Evolutionary conservation across 2,113 vertebrate species (phyloP), one percentile per base, ranked within the genome.

Genomic region (Suncus etruscus): DNA sequence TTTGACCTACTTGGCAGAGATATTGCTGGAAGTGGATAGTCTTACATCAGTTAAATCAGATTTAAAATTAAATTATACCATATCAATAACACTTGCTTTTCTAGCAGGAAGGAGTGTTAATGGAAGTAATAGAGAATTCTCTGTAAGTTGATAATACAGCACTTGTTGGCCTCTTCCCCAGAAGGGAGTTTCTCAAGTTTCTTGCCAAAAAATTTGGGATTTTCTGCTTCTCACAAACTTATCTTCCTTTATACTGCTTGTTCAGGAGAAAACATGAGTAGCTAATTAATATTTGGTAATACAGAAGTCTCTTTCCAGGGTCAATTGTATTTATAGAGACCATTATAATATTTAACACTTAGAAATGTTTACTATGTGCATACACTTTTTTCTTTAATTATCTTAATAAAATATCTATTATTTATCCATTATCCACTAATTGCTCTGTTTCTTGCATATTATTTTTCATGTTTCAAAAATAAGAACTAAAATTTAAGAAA

Each of bases 21-120:
- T 94, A 31, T 93, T 25, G 31, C 50, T 83, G 66, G 94, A 93
- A 94, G 22, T 50, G 3, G 78, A 25, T 77, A 83, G 80, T 85
- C 4, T 47, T 47, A 9, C 20, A 58, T 74, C 75, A 95, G 86
- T 94, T 78, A 94, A 63, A 87, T 89, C 10, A n/a, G 32, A 61
- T 48, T 89, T 68, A 68, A 68, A 66, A 32, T 87, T 91, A 91
- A 95, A 84, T 51, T 68, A 15, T 94, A 86, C 29, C 1, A 61
- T 11, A 65, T 12, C 61, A 45, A 48, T 66, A 73, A 24, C 8
- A 48, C 6, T 50, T 31, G 15, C 25, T 75, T 8, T 87, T 66
- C 48, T 63, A 75, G 39, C n/a, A 63, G 27, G 47, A 72, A 78
- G 5, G 24, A 74, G 54, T 39, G 39, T 25, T 69, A 32, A 25